Conservation (phyloP, 2,113 vertebrate species). For the Anguilla rostrata region DNA sequence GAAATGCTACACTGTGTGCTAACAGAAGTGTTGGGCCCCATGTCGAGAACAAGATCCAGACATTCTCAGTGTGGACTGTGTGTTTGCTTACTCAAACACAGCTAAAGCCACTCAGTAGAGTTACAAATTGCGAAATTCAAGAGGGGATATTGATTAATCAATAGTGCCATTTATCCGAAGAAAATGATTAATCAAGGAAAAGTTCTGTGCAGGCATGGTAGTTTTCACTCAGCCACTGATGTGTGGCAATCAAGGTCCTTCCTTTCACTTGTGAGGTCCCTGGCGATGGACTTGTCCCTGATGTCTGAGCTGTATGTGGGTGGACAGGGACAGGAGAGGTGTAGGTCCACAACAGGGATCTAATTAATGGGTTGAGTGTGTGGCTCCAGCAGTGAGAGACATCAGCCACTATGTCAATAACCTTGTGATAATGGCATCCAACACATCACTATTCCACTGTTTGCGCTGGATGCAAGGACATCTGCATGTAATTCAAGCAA, state of each 20-base stretch:
- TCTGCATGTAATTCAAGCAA: constrained; percentile 2
- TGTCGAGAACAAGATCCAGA: constrained; percentile 12
- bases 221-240: constrained; percentile 15
- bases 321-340: constrained; percentile 15
- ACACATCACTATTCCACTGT: constrained; percentile 20
- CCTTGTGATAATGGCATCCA: constrained; percentile 6
- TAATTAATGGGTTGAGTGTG: not conserved
- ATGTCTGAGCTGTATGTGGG: not conserved
- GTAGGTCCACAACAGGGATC: not conserved
- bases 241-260: not conserved
- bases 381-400: not conserved
- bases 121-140: constrained; percentile 21
- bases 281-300: not conserved
- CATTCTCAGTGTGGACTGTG: not conserved
- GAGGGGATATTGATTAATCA: constrained; percentile 32
- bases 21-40: constrained; percentile 40
- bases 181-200: not conserved
- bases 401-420: constrained; percentile 15
- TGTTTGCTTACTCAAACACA: not conserved
- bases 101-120: constrained; percentile 9
- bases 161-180: constrained; percentile 35
- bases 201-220: constrained; percentile 16
- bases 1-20: constrained; percentile 55
- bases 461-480: constrained; percentile 27
- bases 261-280: not conserved